A percentile compares a stretch with the other conserved stretches of the same genome.
Conservation (phyloP, 2,797 vertebrate species). For the Macrochelys suwanniensis region DNA sequence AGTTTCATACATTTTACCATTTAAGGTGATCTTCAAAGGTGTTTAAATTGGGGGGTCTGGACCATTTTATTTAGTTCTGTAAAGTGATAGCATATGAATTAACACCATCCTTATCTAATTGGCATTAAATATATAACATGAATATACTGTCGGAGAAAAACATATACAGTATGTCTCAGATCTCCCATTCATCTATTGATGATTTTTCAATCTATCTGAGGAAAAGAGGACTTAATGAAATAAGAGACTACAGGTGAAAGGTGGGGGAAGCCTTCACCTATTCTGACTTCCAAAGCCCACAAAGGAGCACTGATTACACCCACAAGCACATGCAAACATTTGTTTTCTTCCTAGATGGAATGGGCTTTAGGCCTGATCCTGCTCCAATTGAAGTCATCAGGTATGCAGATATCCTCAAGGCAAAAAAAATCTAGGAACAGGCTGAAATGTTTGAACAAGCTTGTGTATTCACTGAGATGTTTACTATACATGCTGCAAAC, state of each 20-base stretch:
- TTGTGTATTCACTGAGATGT: constrained; percentile 35
- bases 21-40: not conserved
- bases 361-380: constrained; percentile 55
- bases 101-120: not conserved
- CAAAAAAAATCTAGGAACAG: constrained; percentile 65
- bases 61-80: not conserved
- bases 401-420: constrained; percentile 74
- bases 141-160: not conserved
- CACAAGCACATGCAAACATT: not conserved
- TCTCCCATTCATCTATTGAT: constrained; percentile 40
- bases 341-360: constrained; percentile 36
- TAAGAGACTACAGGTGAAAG: constrained; percentile 54
- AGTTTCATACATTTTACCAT: not conserved
- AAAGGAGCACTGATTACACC: not conserved
- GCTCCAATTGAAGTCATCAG: not conserved
- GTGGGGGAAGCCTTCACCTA: constrained; percentile 8
- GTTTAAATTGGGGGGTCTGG: not conserved
- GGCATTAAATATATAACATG: too few species aligned
- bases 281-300: not conserved
- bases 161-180: constrained; percentile 50
- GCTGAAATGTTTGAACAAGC: not conserved
- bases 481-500: constrained; percentile 60
- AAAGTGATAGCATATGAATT: not conserved
- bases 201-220: not conserved
- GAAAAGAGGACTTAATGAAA: constrained; percentile 64